Evolutionary conservation across 2,797 vertebrate genomes (phyloP), one percentile per base, ranked within the genome.

Genomic region (Meda fulgida): DNA sequence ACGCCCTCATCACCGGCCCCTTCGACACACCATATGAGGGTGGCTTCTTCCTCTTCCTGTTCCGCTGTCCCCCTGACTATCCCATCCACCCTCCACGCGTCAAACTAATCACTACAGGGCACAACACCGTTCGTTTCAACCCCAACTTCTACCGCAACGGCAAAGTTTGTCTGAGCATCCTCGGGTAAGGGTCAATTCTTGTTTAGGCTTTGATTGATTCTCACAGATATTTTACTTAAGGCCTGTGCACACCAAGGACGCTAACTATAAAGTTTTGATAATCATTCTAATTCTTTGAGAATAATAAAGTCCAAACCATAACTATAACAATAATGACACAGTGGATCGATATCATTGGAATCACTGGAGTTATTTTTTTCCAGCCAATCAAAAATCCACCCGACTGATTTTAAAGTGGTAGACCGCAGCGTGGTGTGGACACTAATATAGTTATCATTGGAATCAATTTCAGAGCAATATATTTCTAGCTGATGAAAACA

Each of bases 141-240:
- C 98, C 98, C 92, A 99, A 99, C 96, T 99, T 99, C 93, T 99
- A 99, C 96, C 97, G 98, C 90, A 99, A 99, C 81, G 98, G 98
- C 92, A 99, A 99, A 90, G 98, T 99, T 89, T 99, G 98, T 95
- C 97, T 99, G 92, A 99, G 98, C 95, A 99, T 99, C 91, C 95
- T 99, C 55, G 98, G 98, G 98, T 99, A 94, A 96, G 96, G 92
- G 3, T 0, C n/a, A 65, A 23, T 46, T 21, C 1, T 51, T 75
- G 43, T 66, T 65, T 48, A 6, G 29, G 19, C 13, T 82, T 18
- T 72, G 26, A 34, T n/a, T 46, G 29, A 48, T 58, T 81, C n/a
- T 4, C 36, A 9, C 3, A 58, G 19, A 5, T 16, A 21, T 23
- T 48, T 46, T 29, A 73, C 16, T 34, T 1, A 1, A 75, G 26